Evolutionary conservation across 30 jellyfish, hydroid and myxozoan genomes (phyloP), one percentile per base, ranked within the genome.

Genomic region (Pelagia noctiluca): DNA sequence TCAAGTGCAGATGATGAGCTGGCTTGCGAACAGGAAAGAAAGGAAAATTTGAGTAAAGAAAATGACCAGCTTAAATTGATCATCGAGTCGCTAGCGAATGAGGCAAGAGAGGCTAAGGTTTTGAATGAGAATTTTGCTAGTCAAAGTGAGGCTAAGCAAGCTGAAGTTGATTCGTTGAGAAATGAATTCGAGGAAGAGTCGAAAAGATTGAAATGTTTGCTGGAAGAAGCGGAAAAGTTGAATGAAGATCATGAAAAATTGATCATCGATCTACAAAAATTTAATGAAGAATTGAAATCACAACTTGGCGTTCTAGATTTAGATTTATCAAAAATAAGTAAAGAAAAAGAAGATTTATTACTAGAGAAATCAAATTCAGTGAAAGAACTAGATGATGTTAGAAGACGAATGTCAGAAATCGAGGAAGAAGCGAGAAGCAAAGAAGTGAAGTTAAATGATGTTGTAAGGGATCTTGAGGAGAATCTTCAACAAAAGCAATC

Each of bases 361-460:
- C 12, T 10, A 19, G 68, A 52, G 28, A 52, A 52, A 10, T 4
- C 12, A 19, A 19, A 52, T 52, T 30, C 21, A 30, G 2, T 3
- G 52, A 49, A 22, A 29, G 36, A 49, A 24, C 60, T 63, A 13
- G 50, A 42, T 3, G 75, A 49, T 0, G 25, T 66, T 0, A 46
- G 47, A 64, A 30, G 25, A 12, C 7, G n/a, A 4, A 18, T 64
- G 49, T 21, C 46, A 23, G 37, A 64, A 12, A 28, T 28, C 0
- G 68, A 31, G 48, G 38, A 3, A n/a, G 74, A 73, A 73, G 53
- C 48, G 32, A 72, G 50, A 22, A 5, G 12, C 25, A 73, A 22
- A n/a, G 73, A 31, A 52, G 68, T 10, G 11, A 28, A 24, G 35
- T 29, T 75, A 33, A 60, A 31, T 19, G 37, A 52, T 63, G 54